A percentile compares a stretch with the other conserved stretches of the same genome.
These are phyloP conservation scores for Fulica atra DNA, from an alignment of 2,113 vertebrate genomes.

Conservation along the genomic window DNA sequence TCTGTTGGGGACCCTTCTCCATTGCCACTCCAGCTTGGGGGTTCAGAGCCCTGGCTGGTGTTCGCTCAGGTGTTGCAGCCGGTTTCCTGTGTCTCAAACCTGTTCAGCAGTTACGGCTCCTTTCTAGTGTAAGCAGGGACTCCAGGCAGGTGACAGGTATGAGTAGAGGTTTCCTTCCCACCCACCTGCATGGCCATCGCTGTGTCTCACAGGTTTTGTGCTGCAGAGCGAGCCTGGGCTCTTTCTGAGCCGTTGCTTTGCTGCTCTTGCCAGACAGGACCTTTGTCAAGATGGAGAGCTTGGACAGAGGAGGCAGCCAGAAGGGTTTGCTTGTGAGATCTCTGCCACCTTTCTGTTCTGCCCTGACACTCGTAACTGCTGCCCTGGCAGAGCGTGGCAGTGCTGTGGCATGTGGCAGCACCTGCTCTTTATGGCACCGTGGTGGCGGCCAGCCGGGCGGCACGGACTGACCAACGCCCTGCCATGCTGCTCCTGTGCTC, in stretches of 20 bases:
- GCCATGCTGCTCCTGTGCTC: fast-evolving
- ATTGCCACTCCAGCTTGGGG: fast-evolving
- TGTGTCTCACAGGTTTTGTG: not conserved
- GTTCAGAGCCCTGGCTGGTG: not conserved
- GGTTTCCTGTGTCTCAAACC: not conserved
- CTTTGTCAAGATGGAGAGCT: not conserved
- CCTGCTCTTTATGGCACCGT: not conserved
- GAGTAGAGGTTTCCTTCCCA: not conserved
- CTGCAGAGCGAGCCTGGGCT: fast-evolving
- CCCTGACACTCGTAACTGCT: not conserved
- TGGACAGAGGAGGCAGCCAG: not conserved
- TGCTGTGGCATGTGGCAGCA: fast-evolving
- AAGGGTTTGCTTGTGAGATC: not conserved
- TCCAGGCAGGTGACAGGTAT: too few species aligned
- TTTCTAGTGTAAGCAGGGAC: not conserved
- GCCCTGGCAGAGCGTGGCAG: not conserved
- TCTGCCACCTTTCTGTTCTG: not conserved
- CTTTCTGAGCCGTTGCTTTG: not conserved
- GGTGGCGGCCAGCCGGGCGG: not conserved
- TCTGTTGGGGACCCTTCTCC: not conserved
- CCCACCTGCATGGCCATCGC: not conserved
- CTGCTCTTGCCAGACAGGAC: not conserved
- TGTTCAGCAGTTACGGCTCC: fast-evolving
- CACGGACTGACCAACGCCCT: fast-evolving
- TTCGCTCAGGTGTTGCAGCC: fast-evolving